phyloP scores from a whole-genome alignment of 2,113 vertebrate genomes.

The Enhydra lutris region DNA sequence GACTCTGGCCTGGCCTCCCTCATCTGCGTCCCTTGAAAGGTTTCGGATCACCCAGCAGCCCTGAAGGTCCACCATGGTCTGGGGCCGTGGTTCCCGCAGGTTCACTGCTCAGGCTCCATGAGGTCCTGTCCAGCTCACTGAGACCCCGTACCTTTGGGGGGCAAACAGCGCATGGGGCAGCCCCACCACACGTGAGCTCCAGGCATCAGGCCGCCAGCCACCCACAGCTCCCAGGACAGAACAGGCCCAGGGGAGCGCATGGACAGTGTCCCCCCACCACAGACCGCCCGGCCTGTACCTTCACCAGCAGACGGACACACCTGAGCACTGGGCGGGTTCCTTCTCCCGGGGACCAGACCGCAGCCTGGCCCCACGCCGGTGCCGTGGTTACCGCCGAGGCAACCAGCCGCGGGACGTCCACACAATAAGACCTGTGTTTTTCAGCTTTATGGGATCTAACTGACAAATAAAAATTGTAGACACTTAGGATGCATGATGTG shows the following conservation, averaged over 20 bases:
- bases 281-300: neutral
- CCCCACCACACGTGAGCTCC: neutral
- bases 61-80: neutral
- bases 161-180: neutral
- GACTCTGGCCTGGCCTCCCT: neutral
- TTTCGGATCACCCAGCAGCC: too few species aligned
- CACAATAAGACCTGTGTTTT: neutral
- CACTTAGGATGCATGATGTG: neutral
- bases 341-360: rapidly evolving
- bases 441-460: neutral
- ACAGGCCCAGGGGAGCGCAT: neutral
- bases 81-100: rapidly evolving
- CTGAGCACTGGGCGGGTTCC: neutral
- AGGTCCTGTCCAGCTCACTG: neutral
- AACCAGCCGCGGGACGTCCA: rapidly evolving
- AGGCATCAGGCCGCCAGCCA: neutral
- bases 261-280: neutral
- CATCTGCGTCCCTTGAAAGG: neutral
- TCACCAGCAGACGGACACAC: neutral
- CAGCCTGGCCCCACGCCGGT: rapidly evolving
- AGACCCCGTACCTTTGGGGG: rapidly evolving
- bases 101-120: neutral
- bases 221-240: neutral
- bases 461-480: neutral
- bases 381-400: neutral